Percentiles rank a stretch among this genome's conserved stretches.
Evolutionary conservation across 2,888 invertebrate genomes (phyloP).

Genomic region (Euclidia mi): DNA sequence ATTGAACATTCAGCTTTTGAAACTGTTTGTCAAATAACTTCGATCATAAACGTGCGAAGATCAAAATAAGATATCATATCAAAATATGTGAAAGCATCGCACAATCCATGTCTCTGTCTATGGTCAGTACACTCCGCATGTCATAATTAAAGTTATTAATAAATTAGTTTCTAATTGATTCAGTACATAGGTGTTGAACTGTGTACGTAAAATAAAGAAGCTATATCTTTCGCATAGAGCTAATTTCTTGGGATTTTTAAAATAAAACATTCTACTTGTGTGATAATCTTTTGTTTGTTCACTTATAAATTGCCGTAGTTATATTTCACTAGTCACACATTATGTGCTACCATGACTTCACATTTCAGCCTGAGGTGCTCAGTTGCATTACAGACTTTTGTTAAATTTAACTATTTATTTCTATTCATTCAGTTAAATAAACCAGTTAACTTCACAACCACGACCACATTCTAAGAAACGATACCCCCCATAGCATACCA

Average conservation of each 20-base stretch:
- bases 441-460: constrained; percentile 36
- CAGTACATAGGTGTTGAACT: no score
- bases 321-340: constrained; percentile 30
- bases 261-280: constrained; percentile 43
- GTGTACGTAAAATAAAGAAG: no score
- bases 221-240: no score
- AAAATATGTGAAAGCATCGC: no score
- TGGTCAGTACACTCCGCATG: no score
- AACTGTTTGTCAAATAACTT: no score
- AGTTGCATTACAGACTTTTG: constrained; percentile 4
- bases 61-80: no score
- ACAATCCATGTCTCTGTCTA: no score
- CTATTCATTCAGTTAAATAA: background rate
- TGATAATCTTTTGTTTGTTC: constrained; percentile 51
- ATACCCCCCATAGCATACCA: constrained; percentile 16
- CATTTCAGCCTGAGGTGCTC: constrained; percentile 3
- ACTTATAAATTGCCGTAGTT: constrained; percentile 45
- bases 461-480: constrained; percentile 27
- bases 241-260: constrained; percentile 14
- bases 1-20: no score
- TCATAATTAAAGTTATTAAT: no score
- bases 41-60: no score
- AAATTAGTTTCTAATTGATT: no score
- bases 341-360: background rate
- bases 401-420: background rate